Evolutionary conservation across 2,113 vertebrate species (phyloP), one percentile per base, ranked within the genome.

Genomic region (Triplophysa siluroides): DNA sequence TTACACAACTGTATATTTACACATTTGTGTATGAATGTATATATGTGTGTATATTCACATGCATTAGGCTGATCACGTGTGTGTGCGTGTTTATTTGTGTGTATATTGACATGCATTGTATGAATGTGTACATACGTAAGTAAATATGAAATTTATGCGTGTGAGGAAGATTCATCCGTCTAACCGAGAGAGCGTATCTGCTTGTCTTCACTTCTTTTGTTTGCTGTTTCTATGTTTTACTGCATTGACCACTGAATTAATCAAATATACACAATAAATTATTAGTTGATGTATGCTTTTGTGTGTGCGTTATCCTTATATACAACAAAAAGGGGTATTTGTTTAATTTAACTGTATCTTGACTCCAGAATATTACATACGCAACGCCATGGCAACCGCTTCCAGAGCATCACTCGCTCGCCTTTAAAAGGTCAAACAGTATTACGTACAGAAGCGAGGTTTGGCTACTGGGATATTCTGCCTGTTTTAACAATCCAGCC

Each of bases 161-260:
- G 29, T 65, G 60, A 76, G 74, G 45, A 52, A 64, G 14, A 52
- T 64, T 38, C 61, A 43, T 52, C 24, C 43, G 6, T 50, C 18
- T 76, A 21, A 26, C 60, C 33, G 24, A 24, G 62, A 76, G 45
- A 65, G 66, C 26, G 56, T 70, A 41, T 52, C 63, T 54, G 19
- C 69, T 64, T 50, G 9, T 52, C 33, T 29, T 76, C 54, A 21
- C 54, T 12, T 8, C 23, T 38, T 52, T 26, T 21, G 26, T 72
- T 64, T 58, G 16, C 56, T 64, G 45, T 66, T 23, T 74, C 21
- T 75, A 61, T 61, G 45, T 71, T 33, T 79, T 33, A 74, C 76
- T 75, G 63, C 63, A 65, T 65, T 83, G 71, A 83, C 77, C 65
- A 76, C 78, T 83, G 69, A 83, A 71, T 79, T 78, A 82, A 82